Conservation (phyloP, 1,140 invertebrate genomes). For the Penaeus japonicus region DNA sequence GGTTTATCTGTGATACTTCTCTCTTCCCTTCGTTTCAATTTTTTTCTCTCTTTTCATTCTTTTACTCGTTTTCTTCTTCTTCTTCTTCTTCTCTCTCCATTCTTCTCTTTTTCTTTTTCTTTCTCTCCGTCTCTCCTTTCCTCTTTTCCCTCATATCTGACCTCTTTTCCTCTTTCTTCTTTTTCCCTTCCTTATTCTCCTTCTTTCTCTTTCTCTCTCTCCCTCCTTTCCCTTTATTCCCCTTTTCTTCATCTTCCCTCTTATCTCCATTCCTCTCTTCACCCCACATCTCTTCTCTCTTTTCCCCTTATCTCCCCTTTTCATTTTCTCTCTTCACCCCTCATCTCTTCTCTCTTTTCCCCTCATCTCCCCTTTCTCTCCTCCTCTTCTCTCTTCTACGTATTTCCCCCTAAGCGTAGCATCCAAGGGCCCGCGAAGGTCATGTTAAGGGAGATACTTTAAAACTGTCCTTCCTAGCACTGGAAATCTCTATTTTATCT, state of each 20-base stretch:
- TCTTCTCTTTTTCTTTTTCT: neutral
- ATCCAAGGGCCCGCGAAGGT: too few relatives aligned
- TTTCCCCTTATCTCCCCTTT: too few relatives aligned
- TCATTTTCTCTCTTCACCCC: too few relatives aligned
- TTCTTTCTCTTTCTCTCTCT: neutral
- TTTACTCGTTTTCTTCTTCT: neutral
- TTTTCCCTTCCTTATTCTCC: neutral
- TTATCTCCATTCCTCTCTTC: neutral
- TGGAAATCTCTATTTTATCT: too few relatives aligned
- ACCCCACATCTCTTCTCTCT: too few relatives aligned
- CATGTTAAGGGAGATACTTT: too few relatives aligned
- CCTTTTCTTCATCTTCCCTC: neutral
- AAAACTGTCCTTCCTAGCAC: too few relatives aligned
- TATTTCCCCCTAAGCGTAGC: too few relatives aligned
- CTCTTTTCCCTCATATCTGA: neutral
- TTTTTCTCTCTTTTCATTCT: neutral
- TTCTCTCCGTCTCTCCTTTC: neutral
- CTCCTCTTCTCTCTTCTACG: neutral
- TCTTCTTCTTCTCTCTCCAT: neutral
- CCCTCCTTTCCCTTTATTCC: neutral
- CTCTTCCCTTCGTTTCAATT: neutral
- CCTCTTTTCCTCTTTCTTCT: neutral
- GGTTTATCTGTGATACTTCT: too few relatives aligned
- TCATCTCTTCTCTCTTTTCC: too few relatives aligned
- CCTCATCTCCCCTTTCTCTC: too few relatives aligned